Evolutionary conservation across 2,888 invertebrate genomes (phyloP), one percentile per base, ranked within the genome.

Genomic region (Folsomia manolachei): DNA sequence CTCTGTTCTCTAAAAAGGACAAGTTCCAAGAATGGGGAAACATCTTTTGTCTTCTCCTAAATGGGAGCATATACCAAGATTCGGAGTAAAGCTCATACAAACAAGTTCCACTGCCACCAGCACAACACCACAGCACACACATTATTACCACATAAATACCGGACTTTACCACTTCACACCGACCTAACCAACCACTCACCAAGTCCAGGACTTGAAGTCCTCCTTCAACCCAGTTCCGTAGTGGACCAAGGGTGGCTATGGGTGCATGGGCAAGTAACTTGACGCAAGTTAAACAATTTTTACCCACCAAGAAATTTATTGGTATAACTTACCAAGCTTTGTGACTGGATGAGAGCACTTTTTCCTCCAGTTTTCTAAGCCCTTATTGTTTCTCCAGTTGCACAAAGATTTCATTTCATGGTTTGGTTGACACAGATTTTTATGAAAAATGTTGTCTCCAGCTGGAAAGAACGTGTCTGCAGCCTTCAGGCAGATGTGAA

Each of bases 121-220:
- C 51, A 23, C 21, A 66, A 52, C 27, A 27, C 19, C 27, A 27
- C 27, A 27, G n/a, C n/a, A n/a, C 65, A 39, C 65, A 63, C 27
- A 66, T 66, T 66, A 66, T 66, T 39, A 52, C 65, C 65, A 66
- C 65, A 66, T 66, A 66, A 66, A 66, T 66, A 66, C 26, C 64
- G 39, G 56, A 19, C 56, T 21, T 21, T 19, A n/a, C 56, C 56
- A 56, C 56, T 56, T 56, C 56, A 56, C 56, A 56, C 56, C 56
- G 19, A 56, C 56, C 56, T 18, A 7, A n/a, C n/a, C n/a, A n/a
- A n/a, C n/a, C n/a, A n/a, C n/a, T n/a, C n/a, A n/a, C n/a, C n/a
- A n/a, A n/a, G n/a, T n/a, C n/a, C n/a, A n/a, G n/a, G n/a, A n/a
- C n/a, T n/a, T n/a, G n/a, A n/a, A n/a, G n/a, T n/a, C n/a, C n/a